Conservation (phyloP, 37 sponge, comb jelly and placozoan species). For the Ephydatia muelleri region DNA sequence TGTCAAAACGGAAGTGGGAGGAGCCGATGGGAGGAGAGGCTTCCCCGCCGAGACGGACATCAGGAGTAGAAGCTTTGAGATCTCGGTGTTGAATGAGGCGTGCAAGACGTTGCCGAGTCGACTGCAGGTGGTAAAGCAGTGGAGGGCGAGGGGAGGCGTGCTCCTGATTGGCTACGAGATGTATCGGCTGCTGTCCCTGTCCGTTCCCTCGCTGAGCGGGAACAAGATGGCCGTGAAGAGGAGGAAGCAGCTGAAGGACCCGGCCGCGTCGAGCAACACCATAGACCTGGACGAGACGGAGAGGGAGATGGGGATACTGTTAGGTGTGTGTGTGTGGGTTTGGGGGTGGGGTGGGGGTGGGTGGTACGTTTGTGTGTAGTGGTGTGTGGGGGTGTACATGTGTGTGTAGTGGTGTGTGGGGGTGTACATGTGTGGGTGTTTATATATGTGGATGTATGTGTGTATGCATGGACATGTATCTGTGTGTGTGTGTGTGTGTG, state of each 20-base stretch:
- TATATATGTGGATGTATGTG: no score
- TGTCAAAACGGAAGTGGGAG: no score
- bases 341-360: no score
- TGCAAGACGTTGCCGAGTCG: slow-evolving; percentile 72
- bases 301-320: slow-evolving; percentile 76
- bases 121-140: slow-evolving; percentile 62
- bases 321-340: slow-evolving; percentile 47
- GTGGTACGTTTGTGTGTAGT: no score
- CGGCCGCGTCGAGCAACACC: background rate
- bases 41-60: background rate
- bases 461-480: no score
- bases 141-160: slow-evolving; percentile 86
- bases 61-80: slow-evolving; percentile 36
- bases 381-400: no score
- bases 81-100: slow-evolving; percentile 76
- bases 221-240: slow-evolving; percentile 86
- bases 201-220: slow-evolving; percentile 78
- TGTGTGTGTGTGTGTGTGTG: background rate
- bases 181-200: slow-evolving; percentile 81
- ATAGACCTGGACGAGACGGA: slow-evolving; percentile 86
- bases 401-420: no score
- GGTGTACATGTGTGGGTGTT: no score
- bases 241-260: slow-evolving; percentile 35
- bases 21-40: background rate
- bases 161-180: slow-evolving; percentile 96